Conservation (phyloP, 2,797 vertebrate species). For the Atherinosoma microstoma region DNA sequence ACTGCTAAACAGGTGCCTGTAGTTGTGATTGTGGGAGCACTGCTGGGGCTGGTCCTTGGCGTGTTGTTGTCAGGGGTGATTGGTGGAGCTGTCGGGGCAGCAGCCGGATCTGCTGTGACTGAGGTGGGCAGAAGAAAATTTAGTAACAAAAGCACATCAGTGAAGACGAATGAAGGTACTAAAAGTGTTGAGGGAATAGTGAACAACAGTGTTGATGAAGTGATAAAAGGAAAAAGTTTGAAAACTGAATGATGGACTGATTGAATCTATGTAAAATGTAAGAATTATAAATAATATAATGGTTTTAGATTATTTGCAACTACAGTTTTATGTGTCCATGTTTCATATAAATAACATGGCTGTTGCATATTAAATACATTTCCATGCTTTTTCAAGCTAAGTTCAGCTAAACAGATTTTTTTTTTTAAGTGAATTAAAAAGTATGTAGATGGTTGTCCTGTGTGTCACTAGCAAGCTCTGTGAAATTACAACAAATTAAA, state of each 20-base stretch:
- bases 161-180: slow-evolving; percentile 10
- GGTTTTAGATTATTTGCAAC: background rate
- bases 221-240: slow-evolving; percentile 54
- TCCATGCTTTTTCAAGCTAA: background rate
- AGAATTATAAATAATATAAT: background rate
- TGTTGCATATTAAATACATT: background rate
- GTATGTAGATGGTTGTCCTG: background rate
- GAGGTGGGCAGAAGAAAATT: slow-evolving; percentile 78
- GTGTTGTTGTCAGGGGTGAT: slow-evolving; percentile 73
- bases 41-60: slow-evolving; percentile 77
- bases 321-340: background rate
- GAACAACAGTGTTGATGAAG: slow-evolving; percentile 22
- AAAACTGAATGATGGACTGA: slow-evolving; percentile 74
- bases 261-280: slow-evolving; percentile 6
- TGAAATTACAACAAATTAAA: background rate
- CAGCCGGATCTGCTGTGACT: slow-evolving; percentile 68
- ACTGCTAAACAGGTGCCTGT: slow-evolving; percentile 64
- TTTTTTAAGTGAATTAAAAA: background rate
- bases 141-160: slow-evolving; percentile 33
- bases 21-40: slow-evolving; percentile 55
- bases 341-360: background rate
- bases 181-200: slow-evolving; percentile 10
- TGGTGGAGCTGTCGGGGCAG: slow-evolving; percentile 79
- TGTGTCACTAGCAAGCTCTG: background rate
- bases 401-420: background rate